Evolutionary conservation across 2,888 invertebrate species (phyloP), one percentile per base, ranked within the genome.

Genomic region (Mesochorus sp.): DNA sequence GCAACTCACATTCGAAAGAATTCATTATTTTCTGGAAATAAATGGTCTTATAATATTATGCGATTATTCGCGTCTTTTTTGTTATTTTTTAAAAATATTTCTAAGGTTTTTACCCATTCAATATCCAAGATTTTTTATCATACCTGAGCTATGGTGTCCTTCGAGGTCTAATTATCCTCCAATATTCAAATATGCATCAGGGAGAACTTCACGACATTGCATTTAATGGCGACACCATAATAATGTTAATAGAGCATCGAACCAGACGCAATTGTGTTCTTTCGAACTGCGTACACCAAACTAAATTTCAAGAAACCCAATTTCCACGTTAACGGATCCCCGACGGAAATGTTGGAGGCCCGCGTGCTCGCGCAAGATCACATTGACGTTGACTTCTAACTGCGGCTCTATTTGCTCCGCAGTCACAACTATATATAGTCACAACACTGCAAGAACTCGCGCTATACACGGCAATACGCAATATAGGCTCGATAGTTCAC

Each of bases 291-390:
- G n/a, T 31, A 53, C 17, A 47, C 66, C 26, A 72, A 67, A 72
- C 34, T 77, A 55, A 61, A 62, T 67, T 47, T 55, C 72, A 28
- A 34, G 83, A 80, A 84, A 85, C 78, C 53, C 79, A 87, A 86
- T 85, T 81, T 85, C 81, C 82, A 81, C 53, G 53, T 64, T 73
- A 81, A 77, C 83, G 82, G 81, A 81, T 82, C 74, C 26, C 64
- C 72, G 78, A 73, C 78, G 87, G 86, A 88, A 88, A 83, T 83
- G 82, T 81, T 73, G 61, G 74, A 83, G 78, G 76, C 83, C 80
- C 76, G 53, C 59, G 28, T 51, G 39, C 64, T 66, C 68, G 80
- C 49, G 44, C 47, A 64, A 28, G 61, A 47, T 34, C 62, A 59
- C 51, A 17, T 26, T 49, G 34, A 39, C 14, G 24, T 34, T 44